phyloP scores from a whole-genome alignment of 2,888 invertebrate genomes.

The Cordylochernes scorpioides region DNA sequence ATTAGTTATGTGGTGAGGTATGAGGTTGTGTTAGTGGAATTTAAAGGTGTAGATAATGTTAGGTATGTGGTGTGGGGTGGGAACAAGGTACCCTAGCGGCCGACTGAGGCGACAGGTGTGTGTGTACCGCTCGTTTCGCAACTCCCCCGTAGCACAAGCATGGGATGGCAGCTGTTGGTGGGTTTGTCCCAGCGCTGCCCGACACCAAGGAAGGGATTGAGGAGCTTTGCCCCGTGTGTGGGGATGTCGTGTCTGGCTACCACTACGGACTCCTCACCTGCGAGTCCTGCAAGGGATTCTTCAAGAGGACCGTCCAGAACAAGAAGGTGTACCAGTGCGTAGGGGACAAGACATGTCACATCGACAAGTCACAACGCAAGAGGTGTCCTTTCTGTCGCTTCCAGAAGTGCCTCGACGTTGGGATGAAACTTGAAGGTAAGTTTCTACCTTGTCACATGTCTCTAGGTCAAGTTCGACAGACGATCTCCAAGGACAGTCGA shows the following conservation, averaged over 20 bases:
- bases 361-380: slow-evolving; percentile 96
- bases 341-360: slow-evolving; percentile 87
- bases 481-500: too few relatives aligned
- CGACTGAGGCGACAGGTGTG: too few relatives aligned
- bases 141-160: too few relatives aligned
- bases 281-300: slow-evolving; percentile 97
- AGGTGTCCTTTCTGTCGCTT: slow-evolving; percentile 95
- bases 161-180: too few relatives aligned
- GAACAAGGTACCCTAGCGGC: too few relatives aligned
- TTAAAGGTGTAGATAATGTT: too few relatives aligned
- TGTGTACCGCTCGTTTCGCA: too few relatives aligned
- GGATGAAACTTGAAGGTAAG: slow-evolving; percentile 99
- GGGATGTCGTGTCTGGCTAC: slow-evolving; percentile 95
- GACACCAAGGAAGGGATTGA: slow-evolving; percentile 86
- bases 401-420: slow-evolving; percentile 94
- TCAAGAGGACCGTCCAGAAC: slow-evolving; percentile 98
- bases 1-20: too few relatives aligned
- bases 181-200: slow-evolving; percentile 44
- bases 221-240: slow-evolving; percentile 89
- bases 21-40: too few relatives aligned
- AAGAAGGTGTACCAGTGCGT: slow-evolving; percentile 99
- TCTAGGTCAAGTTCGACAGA: too few relatives aligned
- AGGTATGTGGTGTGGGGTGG: too few relatives aligned
- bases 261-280: slow-evolving; percentile 97
- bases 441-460: slow-evolving; percentile 17